A percentile compares a stretch with the other conserved stretches of the same genome.
Conservation (phyloP, 2,888 invertebrate species). For the Lithophane ornitopus region DNA sequence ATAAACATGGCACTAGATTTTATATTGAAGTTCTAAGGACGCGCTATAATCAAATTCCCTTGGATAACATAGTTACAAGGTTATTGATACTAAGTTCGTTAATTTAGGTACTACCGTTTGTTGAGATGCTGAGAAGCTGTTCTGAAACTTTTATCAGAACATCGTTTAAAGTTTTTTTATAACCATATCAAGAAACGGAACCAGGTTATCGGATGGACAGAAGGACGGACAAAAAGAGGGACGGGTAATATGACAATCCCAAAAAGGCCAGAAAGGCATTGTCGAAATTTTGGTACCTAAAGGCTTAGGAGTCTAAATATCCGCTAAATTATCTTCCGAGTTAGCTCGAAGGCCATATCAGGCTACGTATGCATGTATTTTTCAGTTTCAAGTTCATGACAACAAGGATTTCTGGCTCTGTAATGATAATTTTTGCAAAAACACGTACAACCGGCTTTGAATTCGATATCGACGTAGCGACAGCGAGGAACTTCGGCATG, state of each 20-base stretch:
- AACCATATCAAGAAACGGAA: conserved; percentile 24
- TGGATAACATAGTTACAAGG: background rate
- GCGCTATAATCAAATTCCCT: conserved; percentile 9
- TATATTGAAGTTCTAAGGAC: too few species aligned
- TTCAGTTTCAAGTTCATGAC: conserved; percentile 34
- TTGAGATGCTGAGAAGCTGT: too few species aligned
- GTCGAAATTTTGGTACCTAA: too few species aligned
- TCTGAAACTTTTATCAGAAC: background rate
- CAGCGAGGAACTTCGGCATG: conserved; percentile 44
- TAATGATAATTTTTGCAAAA: conserved; percentile 39
- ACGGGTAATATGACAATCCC: background rate
- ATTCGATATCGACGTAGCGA: conserved; percentile 56
- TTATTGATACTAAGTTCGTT: background rate
- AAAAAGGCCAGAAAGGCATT: too few species aligned
- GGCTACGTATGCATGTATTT: conserved; percentile 11
- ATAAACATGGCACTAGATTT: background rate
- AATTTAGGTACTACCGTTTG: too few species aligned
- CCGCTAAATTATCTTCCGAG: background rate
- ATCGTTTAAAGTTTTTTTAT: background rate
- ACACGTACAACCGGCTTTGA: conserved; percentile 45
- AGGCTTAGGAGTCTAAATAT: too few species aligned
- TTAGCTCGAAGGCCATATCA: conserved; percentile 2
- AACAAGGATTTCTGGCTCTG: conserved; percentile 16
- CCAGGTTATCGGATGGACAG: conserved; percentile 16
- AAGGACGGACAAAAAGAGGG: background rate